Conservation (phyloP, 2,888 invertebrate genomes). For the Cerceris ruficornis region DNA sequence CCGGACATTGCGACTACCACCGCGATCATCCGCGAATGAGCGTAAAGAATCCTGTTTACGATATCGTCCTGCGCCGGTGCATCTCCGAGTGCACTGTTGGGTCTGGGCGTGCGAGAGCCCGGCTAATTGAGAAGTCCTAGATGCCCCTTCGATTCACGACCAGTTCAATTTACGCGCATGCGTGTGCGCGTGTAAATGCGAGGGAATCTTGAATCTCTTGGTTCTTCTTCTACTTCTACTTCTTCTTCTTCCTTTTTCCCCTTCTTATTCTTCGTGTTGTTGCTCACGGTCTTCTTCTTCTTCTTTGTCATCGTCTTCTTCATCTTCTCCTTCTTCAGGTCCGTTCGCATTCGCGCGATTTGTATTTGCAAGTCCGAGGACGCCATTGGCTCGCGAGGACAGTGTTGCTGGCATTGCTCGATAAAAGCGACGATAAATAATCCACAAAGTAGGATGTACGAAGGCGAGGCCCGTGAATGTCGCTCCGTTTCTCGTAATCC, state of each 20-base stretch:
- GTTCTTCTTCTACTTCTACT: not conserved
- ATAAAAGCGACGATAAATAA: constrained; percentile 59
- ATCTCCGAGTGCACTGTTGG: constrained; percentile 36
- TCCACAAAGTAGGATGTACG: constrained; percentile 17
- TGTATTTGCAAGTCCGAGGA: not conserved
- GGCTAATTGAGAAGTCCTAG: constrained; percentile 63
- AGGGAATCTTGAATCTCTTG: not conserved
- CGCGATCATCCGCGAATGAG: constrained; percentile 52
- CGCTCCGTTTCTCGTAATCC: no score
- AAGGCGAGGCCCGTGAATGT: not conserved
- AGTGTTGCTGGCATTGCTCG: constrained; percentile 37
- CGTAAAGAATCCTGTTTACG: constrained; percentile 68
- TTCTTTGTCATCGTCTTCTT: no score
- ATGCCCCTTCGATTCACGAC: constrained; percentile 33
- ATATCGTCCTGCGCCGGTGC: constrained; percentile 47
- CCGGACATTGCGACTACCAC: constrained; percentile 45
- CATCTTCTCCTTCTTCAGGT: no score
- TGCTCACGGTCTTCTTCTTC: no score
- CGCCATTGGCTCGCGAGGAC: constrained; percentile 4
- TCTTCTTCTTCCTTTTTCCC: no score
- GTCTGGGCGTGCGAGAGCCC: constrained; percentile 24
- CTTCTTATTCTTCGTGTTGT: not conserved
- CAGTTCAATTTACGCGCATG: constrained; percentile 47
- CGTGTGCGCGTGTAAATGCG: not conserved
- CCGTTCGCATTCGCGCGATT: not conserved